Percentiles rank a stretch among this genome's conserved stretches.
phyloP scores from a whole-genome alignment of 2,113 vertebrate species.

The Willisornis vidua region DNA sequence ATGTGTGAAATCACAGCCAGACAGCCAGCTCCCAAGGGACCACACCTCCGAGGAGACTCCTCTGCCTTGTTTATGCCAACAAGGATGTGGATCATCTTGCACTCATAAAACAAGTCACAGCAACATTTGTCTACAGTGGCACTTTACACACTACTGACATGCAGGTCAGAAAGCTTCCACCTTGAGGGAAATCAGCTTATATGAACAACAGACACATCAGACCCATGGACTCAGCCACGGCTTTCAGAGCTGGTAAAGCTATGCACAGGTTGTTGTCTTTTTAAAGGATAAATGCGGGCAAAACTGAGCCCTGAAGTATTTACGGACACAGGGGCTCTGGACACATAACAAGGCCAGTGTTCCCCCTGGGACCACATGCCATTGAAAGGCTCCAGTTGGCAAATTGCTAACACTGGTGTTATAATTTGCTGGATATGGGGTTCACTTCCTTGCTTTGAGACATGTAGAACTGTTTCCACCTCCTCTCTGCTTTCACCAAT shows the following conservation, averaged over 20 bases:
- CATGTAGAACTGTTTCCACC: not conserved
- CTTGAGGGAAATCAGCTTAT: not conserved
- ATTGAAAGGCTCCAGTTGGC: not conserved
- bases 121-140: not conserved
- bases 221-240: not conserved
- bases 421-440: not conserved
- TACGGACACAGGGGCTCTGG: not conserved
- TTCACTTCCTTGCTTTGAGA: not conserved
- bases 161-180: not conserved
- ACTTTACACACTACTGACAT: not conserved
- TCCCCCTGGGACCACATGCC: fast-evolving
- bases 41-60: not conserved
- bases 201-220: not conserved
- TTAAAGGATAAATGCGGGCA: not conserved
- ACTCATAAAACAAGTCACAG: not conserved
- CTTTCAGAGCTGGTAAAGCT: not conserved
- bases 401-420: not conserved
- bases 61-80: not conserved
- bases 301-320: not conserved
- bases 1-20: not conserved
- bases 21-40: not conserved
- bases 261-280: not conserved
- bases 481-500: not conserved
- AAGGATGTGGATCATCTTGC: not conserved
- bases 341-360: not conserved